Conservation (phyloP, 2,888 invertebrate species). For the Sympetrum striolatum region DNA sequence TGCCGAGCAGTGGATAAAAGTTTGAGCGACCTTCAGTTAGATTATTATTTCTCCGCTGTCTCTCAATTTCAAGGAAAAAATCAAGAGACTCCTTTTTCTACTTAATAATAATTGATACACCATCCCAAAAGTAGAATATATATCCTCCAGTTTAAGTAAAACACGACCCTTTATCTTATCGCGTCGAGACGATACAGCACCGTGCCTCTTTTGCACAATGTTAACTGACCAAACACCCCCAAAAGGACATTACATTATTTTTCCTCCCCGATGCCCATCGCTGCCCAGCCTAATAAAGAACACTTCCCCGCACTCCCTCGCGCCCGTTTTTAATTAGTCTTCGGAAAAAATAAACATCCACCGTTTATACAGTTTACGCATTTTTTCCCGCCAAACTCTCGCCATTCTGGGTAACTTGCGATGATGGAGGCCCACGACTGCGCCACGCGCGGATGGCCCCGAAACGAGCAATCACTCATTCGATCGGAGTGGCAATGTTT, state of each 20-base stretch:
- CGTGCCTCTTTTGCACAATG: neutral
- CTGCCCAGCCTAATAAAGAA: neutral
- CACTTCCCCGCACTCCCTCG: neutral
- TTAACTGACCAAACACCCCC: neutral
- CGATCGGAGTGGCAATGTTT: conserved; percentile 11
- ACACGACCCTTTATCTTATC: neutral
- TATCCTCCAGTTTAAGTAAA: neutral
- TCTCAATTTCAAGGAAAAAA: too few relatives aligned
- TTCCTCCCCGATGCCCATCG: neutral
- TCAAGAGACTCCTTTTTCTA: too few relatives aligned
- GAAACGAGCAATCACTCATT: neutral
- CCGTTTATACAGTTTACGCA: neutral
- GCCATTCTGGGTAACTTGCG: neutral
- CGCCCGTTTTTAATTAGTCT: conserved; percentile 1
- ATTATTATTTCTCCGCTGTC: too few relatives aligned
- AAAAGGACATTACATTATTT: neutral
- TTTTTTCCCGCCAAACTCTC: too few relatives aligned
- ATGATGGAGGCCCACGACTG: neutral
- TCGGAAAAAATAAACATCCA: neutral
- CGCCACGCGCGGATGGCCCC: neutral
- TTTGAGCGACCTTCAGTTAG: too few relatives aligned
- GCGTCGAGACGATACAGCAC: neutral
- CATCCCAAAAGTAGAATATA: too few relatives aligned
- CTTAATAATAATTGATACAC: too few relatives aligned
- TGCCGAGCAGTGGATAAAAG: too few relatives aligned